Percentiles rank a stretch among this genome's conserved stretches.
phyloP scores from a whole-genome alignment of 2,797 vertebrate genomes.

The Danio jaintianensis region DNA sequence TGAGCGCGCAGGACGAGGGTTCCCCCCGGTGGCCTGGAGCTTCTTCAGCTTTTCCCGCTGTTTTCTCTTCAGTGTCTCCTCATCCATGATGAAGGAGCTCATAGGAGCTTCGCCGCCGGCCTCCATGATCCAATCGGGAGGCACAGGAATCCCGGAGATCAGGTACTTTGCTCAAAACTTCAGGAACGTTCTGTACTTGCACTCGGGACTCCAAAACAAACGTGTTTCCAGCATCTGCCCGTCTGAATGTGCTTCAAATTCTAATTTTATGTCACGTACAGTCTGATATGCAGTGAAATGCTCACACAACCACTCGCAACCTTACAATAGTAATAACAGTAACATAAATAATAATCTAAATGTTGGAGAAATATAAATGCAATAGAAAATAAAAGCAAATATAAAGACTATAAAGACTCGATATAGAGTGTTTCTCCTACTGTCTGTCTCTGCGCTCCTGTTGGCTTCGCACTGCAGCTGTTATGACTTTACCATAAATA shows the following conservation, averaged over 20 bases:
- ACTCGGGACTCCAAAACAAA: not conserved
- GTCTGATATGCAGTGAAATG: no score
- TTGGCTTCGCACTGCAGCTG: slow-evolving; percentile 72
- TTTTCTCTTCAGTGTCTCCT: slow-evolving; percentile 85
- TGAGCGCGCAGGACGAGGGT: slow-evolving; percentile 86
- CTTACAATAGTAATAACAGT: no score
- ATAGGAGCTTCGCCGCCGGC: slow-evolving; percentile 68
- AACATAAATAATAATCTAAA: no score
- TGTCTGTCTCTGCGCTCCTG: slow-evolving; percentile 36
- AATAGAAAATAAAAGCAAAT: no score
- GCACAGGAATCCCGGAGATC: slow-evolving; percentile 12
- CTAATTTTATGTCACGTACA: no score
- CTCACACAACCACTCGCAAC: no score
- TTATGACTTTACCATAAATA: slow-evolving; percentile 72
- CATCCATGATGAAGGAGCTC: slow-evolving; percentile 81
- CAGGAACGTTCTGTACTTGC: not conserved
- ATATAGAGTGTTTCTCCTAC: not conserved
- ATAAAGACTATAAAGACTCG: no score
- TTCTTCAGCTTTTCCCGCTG: slow-evolving; percentile 86
- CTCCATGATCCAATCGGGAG: slow-evolving; percentile 76
- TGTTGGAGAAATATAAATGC: no score
- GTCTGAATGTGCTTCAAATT: no score
- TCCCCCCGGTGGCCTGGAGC: slow-evolving; percentile 80
- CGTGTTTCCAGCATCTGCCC: not conserved
- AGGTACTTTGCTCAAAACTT: not conserved